Conservation (phyloP, 2,113 vertebrate species). For the Platichthys flesus region DNA sequence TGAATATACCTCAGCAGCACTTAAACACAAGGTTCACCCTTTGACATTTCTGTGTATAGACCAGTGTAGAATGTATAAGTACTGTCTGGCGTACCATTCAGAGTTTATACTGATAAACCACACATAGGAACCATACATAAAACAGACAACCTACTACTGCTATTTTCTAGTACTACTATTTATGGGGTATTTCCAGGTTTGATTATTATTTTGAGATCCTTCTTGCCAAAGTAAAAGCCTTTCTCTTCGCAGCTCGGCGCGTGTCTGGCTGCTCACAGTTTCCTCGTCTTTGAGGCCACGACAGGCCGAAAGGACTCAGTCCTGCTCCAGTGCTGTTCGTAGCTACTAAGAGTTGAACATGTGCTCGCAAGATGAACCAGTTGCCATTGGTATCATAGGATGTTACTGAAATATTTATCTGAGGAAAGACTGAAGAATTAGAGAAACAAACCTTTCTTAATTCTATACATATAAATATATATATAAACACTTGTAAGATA, state of each 20-base stretch:
- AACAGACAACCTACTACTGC: conserved; percentile 84
- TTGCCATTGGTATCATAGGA: conserved; percentile 68
- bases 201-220: conserved; percentile 81
- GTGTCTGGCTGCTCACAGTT: conserved; percentile 79
- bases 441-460: conserved; percentile 78
- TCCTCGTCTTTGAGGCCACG: conserved; percentile 47
- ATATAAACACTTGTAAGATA: conserved; percentile 82
- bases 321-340: conserved; percentile 63
- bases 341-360: conserved; percentile 52
- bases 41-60: conserved; percentile 85
- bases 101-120: conserved; percentile 68
- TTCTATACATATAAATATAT: conserved; percentile 84
- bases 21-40: conserved; percentile 89
- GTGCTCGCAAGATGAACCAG: conserved; percentile 66
- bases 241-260: conserved; percentile 82
- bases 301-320: conserved; percentile 55
- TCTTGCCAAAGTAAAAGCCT: conserved; percentile 95
- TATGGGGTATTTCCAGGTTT: conserved; percentile 82
- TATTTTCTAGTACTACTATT: conserved; percentile 86
- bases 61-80: conserved; percentile 90
- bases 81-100: conserved; percentile 76
- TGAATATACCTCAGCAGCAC: conserved; percentile 97
- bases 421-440: conserved; percentile 80
- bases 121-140: conserved; percentile 58
- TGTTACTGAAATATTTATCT: conserved; percentile 85